Evolutionary conservation across 2,113 vertebrate species (phyloP), one percentile per base, ranked within the genome.

Genomic region (Excalfactoria chinensis): DNA sequence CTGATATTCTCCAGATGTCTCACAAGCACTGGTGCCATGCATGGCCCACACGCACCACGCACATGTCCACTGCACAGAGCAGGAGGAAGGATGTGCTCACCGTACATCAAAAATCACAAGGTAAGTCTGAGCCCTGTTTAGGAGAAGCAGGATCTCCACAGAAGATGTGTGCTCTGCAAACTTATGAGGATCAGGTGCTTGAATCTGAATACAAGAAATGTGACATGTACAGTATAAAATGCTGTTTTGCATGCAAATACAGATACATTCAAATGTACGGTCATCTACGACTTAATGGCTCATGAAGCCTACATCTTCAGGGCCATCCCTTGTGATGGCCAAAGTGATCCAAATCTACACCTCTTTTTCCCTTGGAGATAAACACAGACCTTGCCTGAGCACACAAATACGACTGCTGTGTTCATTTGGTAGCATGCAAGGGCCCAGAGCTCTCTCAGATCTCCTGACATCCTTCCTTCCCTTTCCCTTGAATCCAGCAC

Each of bases 1-100:
- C 25, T 0, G 2, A 17, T 32, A 15, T 41, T 78, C 37, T 66
- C 55, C 53, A 66, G 34, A 82, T n/a, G 19, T 12, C 25, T 66
- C 25, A 58, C 30, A 55, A 75, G 20, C 16, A 58, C 14, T 10
- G 53, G 3, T 7, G 62, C 7, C 48, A n/a, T 25, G 13, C n/a
- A 44, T 0, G 2, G 4, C 14, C 37, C 3, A 1, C 6, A 25
- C 71, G 35, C 6, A 1, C 30, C 69, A 49, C 0, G 1, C 13
- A 69, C 25, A 41, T 0, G 1, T 43, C 4, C 1, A 2, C 35
- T 35, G n/a, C 34, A 28, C 9, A 43, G 22, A 20, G 19, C 30
- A 23, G 19, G 7, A 12, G 30, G 17, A 86, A 3, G 4, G 48
- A 30, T 35, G 59, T n/a, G 13, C 6, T 37, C 20, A 71, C 11